These are phyloP conservation scores for Troides oblongomaculatus DNA, from an alignment of 2,888 invertebrate genomes.

Conservation along the genomic window DNA sequence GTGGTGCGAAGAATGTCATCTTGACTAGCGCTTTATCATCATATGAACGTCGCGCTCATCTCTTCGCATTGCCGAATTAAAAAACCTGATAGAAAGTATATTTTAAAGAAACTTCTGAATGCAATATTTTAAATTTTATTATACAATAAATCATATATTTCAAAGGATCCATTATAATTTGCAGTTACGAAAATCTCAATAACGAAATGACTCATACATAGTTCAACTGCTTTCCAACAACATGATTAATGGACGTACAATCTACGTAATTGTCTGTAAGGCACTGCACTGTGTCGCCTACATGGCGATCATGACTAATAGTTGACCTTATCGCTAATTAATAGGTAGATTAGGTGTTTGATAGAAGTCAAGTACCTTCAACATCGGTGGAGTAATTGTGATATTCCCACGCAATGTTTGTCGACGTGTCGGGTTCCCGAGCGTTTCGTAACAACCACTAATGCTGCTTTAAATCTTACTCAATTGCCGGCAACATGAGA, in stretches of 20 bases:
- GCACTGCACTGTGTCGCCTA: slow-evolving; percentile 23
- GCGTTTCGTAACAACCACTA: slow-evolving; percentile 13
- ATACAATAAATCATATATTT: not conserved
- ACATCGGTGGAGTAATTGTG: slow-evolving; percentile 20
- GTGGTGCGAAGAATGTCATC: too few species aligned
- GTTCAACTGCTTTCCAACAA: slow-evolving; percentile 24
- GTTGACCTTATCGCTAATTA: slow-evolving; percentile 27
- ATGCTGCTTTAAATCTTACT: slow-evolving; percentile 6
- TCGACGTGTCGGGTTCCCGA: slow-evolving; percentile 2
- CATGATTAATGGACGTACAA: slow-evolving; percentile 30
- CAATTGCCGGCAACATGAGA: slow-evolving; percentile 5
- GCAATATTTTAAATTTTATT: too few species aligned
- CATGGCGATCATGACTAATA: slow-evolving; percentile 24
- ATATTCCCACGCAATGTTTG: slow-evolving; percentile 24
- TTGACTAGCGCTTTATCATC: too few species aligned
- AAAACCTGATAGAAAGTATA: too few species aligned
- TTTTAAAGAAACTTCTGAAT: too few species aligned
- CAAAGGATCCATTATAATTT: not conserved
- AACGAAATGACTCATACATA: slow-evolving; percentile 28
- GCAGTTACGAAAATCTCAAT: slow-evolving; percentile 19
- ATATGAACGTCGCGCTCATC: too few species aligned
- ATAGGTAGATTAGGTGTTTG: slow-evolving; percentile 24
- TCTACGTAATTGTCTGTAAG: slow-evolving; percentile 26
- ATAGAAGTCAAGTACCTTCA: slow-evolving; percentile 21
- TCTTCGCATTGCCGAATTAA: too few species aligned